phyloP scores from a whole-genome alignment of 2,797 vertebrate species.

The Sebastes dallii region DNA sequence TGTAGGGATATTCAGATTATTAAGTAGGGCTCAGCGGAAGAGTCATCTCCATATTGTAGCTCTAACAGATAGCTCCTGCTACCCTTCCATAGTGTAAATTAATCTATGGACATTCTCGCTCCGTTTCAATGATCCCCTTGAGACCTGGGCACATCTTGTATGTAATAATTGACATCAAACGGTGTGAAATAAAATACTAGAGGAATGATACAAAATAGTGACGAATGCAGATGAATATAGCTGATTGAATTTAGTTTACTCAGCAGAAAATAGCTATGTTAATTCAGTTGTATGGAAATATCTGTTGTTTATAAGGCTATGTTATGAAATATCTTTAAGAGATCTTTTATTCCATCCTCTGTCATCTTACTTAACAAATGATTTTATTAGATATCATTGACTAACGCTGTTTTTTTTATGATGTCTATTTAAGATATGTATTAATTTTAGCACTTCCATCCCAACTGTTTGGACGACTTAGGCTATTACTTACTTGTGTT shows the following conservation, averaged over 20 bases:
- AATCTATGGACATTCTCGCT: constrained; percentile 79
- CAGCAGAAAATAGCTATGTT: constrained; percentile 23
- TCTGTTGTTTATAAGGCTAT: background rate
- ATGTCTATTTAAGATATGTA: too few species aligned
- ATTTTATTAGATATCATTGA: too few species aligned
- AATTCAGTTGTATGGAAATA: constrained; percentile 26
- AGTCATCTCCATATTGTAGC: constrained; percentile 83
- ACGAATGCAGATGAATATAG: constrained; percentile 61
- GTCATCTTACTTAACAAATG: too few species aligned
- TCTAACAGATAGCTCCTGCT: constrained; percentile 79
- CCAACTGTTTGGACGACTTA: too few species aligned
- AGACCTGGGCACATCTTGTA: constrained; percentile 69
- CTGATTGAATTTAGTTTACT: constrained; percentile 64
- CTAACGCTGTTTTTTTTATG: too few species aligned
- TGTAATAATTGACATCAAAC: constrained; percentile 77
- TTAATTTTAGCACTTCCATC: too few species aligned
- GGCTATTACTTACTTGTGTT: too few species aligned
- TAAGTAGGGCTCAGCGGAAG: constrained; percentile 85
- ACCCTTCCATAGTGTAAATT: constrained; percentile 79
- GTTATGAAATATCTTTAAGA: background rate
- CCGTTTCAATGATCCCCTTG: constrained; percentile 73
- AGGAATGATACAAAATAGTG: constrained; percentile 27
- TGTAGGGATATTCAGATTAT: constrained; percentile 87
- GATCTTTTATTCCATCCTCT: too few species aligned
- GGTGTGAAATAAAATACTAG: constrained; percentile 65